These are phyloP conservation scores for Acromyrmex charruanus DNA, from an alignment of 1,140 invertebrate species.

Conservation along the genomic window DNA sequence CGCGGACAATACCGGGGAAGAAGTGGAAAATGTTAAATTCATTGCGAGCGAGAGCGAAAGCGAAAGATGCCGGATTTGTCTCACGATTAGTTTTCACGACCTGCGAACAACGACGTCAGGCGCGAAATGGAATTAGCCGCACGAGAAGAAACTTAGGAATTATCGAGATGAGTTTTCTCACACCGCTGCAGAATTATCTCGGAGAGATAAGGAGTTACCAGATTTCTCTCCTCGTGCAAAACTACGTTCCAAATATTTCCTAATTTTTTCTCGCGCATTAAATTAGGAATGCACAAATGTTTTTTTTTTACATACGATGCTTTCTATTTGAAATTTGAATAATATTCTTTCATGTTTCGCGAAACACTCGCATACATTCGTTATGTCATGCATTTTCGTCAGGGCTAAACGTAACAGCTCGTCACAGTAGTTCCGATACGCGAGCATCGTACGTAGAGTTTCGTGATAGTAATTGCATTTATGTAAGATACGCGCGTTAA, in stretches of 20 bases:
- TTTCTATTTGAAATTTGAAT: not conserved
- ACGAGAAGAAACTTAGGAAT: conserved; percentile 3
- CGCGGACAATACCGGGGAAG: conserved; percentile 39
- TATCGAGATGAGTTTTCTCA: conserved; percentile 6
- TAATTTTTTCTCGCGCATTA: not conserved
- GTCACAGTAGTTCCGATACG: not conserved
- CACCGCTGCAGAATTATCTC: conserved; percentile 1
- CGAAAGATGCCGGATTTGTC: conserved; percentile 21
- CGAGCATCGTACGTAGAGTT: not conserved
- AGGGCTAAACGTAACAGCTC: not conserved
- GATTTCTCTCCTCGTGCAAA: not conserved
- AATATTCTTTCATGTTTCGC: not conserved
- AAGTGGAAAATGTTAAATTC: conserved; percentile 32
- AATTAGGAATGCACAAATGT: not conserved
- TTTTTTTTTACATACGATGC: not conserved
- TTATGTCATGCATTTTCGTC: conserved; percentile 14
- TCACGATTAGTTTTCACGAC: conserved; percentile 50
- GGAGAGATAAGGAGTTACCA: not conserved
- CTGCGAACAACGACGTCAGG: conserved; percentile 28
- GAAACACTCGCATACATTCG: not conserved
- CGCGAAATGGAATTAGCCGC: conserved; percentile 14
- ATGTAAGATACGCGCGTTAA: conserved; percentile 51
- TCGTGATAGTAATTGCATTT: conserved; percentile 53
- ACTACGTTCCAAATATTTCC: not conserved
- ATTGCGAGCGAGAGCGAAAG: conserved; percentile 46